Conservation (phyloP, 1,140 invertebrate species). For the Drosophila murphyi region DNA sequence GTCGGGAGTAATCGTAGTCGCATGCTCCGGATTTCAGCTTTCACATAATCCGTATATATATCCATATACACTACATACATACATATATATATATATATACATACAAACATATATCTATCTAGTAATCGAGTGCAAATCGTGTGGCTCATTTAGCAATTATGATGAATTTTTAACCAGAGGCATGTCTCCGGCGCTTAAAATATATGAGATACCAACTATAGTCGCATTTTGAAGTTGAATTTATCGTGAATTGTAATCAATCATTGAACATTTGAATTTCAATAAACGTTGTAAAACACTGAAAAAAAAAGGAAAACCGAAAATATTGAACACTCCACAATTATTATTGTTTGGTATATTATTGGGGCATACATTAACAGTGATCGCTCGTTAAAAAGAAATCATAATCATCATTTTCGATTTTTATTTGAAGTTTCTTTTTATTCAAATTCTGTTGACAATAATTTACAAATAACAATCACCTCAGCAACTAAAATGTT, state of each 20-base stretch:
- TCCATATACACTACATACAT: slow-evolving; percentile 4
- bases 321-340: not conserved
- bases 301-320: slow-evolving; percentile 3
- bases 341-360: not conserved
- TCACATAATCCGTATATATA: slow-evolving; percentile 13
- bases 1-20: slow-evolving; percentile 21
- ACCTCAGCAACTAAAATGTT: too few species aligned
- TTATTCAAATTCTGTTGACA: too few species aligned
- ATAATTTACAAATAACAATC: too few species aligned
- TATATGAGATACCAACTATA: slow-evolving; percentile 42
- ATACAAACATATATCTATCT: slow-evolving; percentile 14
- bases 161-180: slow-evolving; percentile 35
- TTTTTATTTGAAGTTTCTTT: too few species aligned
- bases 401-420: too few species aligned
- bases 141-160: slow-evolving; percentile 32
- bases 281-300: slow-evolving; percentile 72
- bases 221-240: slow-evolving; percentile 74
- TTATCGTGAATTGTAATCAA: slow-evolving; percentile 71
- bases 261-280: slow-evolving; percentile 71
- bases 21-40: slow-evolving; percentile 27
- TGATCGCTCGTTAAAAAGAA: too few species aligned
- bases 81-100: slow-evolving; percentile 8
- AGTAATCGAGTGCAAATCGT: slow-evolving; percentile 21
- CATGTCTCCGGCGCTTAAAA: slow-evolving; percentile 37
- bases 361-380: too few species aligned